Base-by-base conservation (phyloP, 2,888 invertebrate species). In the Drosophila eohydei region DNA sequence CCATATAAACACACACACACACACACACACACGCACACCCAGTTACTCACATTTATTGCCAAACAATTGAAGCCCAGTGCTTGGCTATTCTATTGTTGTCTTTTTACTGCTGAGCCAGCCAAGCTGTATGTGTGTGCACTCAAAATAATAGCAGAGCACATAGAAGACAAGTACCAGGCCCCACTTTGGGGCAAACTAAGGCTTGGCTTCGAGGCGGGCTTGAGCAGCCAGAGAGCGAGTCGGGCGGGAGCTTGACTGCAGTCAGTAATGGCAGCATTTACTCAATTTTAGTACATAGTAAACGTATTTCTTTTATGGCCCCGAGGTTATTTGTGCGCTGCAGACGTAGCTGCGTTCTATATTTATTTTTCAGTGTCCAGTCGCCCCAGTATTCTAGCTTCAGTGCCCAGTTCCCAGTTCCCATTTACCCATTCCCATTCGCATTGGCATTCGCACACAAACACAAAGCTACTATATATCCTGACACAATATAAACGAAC, bases 401-500 rank as follows among this genome's bases (percentile, higher is more conserved):
- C 52, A 4, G 34, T 16, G 26, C 38, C 38, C 52, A 54, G n/a
- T 8, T 34, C n/a, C n/a, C 38, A 38, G 54, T 14, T 12, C n/a
- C 38, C 62, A 43, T 26, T 54, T 44, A 11, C 32, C 28, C 59
- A 54, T 52, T 38, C 41, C 56, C 43, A 48, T 52, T 75, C 60
- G 41, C 63, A 70, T 67, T 62, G 64, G 58, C 65, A 75, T 71
- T 83, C 81, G 51, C 36, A 52, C 14, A 76, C 73, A 83, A 80
- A 83, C 68, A 82, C 71, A 77, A 74, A 83, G 74, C 82, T 81
- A 79, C 70, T 78, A 46, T 56, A 86, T 84, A 85, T 85, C 74
- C 88, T 88, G 83, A 88, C 88, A 88, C 87, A 86, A 83, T 83
- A 86, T 88, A 86, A 86, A 83, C 89, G 89, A 88, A 86, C 63